These are phyloP conservation scores for Lepidostoma basale DNA, from an alignment of 1,140 invertebrate genomes.

Conservation along the genomic window DNA sequence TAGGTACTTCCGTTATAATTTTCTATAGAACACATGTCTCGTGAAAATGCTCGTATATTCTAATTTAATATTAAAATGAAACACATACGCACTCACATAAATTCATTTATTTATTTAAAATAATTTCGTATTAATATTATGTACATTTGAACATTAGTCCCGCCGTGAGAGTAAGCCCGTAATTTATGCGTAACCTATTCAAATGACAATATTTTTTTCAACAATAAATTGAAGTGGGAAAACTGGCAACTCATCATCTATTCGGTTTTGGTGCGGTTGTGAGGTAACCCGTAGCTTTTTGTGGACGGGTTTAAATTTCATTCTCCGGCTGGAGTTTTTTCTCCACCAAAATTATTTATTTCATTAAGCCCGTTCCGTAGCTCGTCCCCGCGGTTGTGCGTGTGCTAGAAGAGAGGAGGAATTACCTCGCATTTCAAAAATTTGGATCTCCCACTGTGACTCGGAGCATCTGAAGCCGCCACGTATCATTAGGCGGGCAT, in stretches of 20 bases:
- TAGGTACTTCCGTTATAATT: too few species aligned
- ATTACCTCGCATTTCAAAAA: conserved; percentile 2
- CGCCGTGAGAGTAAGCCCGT: not conserved
- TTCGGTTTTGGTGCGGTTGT: conserved; percentile 1
- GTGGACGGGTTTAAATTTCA: conserved; percentile 16
- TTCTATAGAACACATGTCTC: too few species aligned
- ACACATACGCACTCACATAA: too few species aligned
- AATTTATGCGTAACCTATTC: conserved; percentile 19
- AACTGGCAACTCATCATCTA: not conserved
- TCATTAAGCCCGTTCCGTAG: not conserved
- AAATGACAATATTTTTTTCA: conserved; percentile 19
- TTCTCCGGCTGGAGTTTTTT: not conserved
- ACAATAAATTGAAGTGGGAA: not conserved
- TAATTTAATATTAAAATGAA: too few species aligned
- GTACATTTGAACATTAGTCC: not conserved
- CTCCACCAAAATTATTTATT: not conserved
- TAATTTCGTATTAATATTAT: not conserved
- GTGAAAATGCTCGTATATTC: too few species aligned
- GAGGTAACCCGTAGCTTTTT: conserved; percentile 4
- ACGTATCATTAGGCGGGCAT: not conserved
- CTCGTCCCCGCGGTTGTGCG: not conserved
- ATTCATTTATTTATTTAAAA: conserved; percentile 2
- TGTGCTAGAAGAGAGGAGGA: not conserved
- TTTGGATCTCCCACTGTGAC: conserved; percentile 32
- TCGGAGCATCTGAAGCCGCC: conserved; percentile 13